These are phyloP conservation scores for Ostrea edulis DNA, from an alignment of 1,140 invertebrate genomes.

Conservation along the genomic window DNA sequence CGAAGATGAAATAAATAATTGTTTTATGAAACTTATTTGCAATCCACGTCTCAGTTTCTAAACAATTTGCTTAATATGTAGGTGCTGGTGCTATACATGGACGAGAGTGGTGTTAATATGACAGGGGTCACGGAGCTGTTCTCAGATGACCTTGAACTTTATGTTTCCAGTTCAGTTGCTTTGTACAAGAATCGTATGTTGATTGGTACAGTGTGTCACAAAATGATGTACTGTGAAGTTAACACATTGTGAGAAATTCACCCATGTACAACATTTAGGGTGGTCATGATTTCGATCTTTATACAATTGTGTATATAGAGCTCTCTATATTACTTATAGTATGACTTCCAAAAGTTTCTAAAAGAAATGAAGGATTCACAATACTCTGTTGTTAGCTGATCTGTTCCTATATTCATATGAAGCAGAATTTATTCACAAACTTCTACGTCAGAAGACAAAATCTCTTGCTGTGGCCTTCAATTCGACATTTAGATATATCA, in stretches of 20 bases:
- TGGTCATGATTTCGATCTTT: too few relatives aligned
- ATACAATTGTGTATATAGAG: too few relatives aligned
- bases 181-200: constrained; percentile 44
- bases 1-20: background rate
- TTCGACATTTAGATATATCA: too few relatives aligned
- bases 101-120: constrained; percentile 1
- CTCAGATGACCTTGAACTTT: constrained; percentile 27
- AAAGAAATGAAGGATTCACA: too few relatives aligned
- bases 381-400: too few relatives aligned
- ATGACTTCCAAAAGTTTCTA: too few relatives aligned
- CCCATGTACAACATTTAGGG: too few relatives aligned
- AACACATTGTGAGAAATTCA: background rate
- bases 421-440: too few relatives aligned
- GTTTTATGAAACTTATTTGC: background rate
- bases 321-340: too few relatives aligned
- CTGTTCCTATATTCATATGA: too few relatives aligned
- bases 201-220: constrained; percentile 45
- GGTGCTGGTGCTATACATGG: constrained; percentile 28
- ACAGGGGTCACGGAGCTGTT: constrained; percentile 39
- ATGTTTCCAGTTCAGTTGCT: background rate
- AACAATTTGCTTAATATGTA: background rate
- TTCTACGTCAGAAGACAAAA: too few relatives aligned
- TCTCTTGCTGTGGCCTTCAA: too few relatives aligned
- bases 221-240: constrained; percentile 47
- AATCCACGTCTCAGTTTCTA: background rate